Base-by-base conservation (phyloP, 2,888 invertebrate species). In the Alviniconcha strummeri region DNA sequence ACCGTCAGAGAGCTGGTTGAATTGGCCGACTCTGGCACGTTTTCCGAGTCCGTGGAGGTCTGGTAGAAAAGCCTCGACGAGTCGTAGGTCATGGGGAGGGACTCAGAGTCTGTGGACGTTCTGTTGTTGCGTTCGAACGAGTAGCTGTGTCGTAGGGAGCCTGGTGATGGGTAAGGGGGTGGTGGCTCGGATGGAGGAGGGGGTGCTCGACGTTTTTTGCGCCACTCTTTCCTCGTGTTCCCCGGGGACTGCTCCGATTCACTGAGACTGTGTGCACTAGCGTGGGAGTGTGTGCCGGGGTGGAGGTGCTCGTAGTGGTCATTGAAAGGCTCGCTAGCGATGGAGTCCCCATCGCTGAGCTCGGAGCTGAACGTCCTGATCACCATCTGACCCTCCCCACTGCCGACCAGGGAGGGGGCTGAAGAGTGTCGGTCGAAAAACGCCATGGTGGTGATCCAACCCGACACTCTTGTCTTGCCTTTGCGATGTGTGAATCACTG, bases 41-140 rank as follows among this genome's bases (percentile, higher is more conserved):
- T 77, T 36, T 85, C 85, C 1, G 85, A 84, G 56, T 85, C 85
- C 15, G 85, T 85, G 19, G 85, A 85, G 36, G 67, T 36, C 56
- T 77, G 77, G 69, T 77, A 82, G 9, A 55, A 4, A 8, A 77
- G 19, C 11, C 54, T 64, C 52, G 64, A 11, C 64, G 77, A n/a
- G 1, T 36, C 19, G 77, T 7, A 15, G 80, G 54, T 13, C n/a
- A 36, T n/a, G 69, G 67, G 77, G 67, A 77, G 15, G 36, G 82
- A 77, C 52, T 81, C 81, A 4, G 81, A 52, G 56, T 77, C 77
- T 8, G 82, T 54, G 52, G 69, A 76, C 13, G n/a, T 15, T n/a
- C 77, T 67, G 79, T 60, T 67, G 67, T n/a, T 77, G 55, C 55
- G 67, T 19, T 76, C 82, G 69, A 82, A 77, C 52, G 77, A 69